Base-by-base conservation (phyloP, 2,888 invertebrate genomes). In the Perithous albicinctus region DNA sequence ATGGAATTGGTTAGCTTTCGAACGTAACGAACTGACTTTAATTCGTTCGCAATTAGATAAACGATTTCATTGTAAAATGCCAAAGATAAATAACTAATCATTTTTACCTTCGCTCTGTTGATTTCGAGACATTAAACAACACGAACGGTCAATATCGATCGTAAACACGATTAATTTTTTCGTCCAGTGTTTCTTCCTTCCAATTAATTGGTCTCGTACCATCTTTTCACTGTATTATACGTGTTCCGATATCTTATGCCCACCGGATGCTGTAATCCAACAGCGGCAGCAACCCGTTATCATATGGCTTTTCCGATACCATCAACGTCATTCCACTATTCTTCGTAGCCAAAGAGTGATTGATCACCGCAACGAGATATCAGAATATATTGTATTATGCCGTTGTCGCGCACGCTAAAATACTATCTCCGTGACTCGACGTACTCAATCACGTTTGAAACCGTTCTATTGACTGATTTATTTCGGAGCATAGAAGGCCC, bases 251-350 rank as follows among this genome's bases (percentile, higher is more conserved):
- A 38, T 41, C 18, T 23, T 76, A 66, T n/a, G n/a, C n/a, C n/a
- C 56, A 48, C 63, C 29, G 2, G 26, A 73, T 63, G 46, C 56
- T 38, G 69, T 78, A 48, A 78, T 64, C 79, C 38, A 38, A 35
- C 64, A 51, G 48, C 67, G 61, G 81, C 74, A 23, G 54, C 51
- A 70, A 18, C 56, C 46, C 78, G 81, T 66, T 82, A 70, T 78
- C 74, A 38, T 78, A 78, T 75, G 69, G 64, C 59, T 82, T 82
- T 82, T 82, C 81, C 74, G 70, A 82, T 78, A 75, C 70, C 69
- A 82, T 78, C 74, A 69, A 73, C 66, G 78, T 78, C 70, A 59
- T 82, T 82, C 38, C 46, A 23, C 78, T 51, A 78, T 78, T 78
- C 74, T 70, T 78, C 70, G 64, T 73, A 51, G 73, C 43, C 69